Conservation (phyloP, 1,140 invertebrate genomes). For the Drosophila kikkawai region DNA sequence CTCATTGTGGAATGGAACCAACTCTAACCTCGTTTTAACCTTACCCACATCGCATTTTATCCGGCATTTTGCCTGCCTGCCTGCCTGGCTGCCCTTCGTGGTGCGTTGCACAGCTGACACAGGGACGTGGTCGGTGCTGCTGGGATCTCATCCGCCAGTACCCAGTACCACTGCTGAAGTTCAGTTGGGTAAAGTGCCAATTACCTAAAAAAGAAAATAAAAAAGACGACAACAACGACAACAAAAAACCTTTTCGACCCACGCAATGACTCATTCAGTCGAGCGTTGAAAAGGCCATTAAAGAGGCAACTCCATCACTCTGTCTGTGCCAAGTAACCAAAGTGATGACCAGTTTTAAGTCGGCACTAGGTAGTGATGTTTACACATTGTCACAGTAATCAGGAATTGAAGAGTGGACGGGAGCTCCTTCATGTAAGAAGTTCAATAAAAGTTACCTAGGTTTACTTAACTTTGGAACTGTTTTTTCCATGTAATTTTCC, state of each 20-base stretch:
- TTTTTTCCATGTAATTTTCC: not conserved
- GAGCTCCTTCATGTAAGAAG: not conserved
- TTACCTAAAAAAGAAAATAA: slow-evolving; percentile 37
- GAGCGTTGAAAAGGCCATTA: slow-evolving; percentile 55
- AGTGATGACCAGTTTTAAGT: slow-evolving; percentile 20
- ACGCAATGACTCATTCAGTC: slow-evolving; percentile 48
- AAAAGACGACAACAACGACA: not conserved
- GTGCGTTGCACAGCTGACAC: slow-evolving; percentile 55
- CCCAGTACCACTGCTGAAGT: not conserved
- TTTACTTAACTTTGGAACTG: not conserved
- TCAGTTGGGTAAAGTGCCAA: slow-evolving; percentile 41
- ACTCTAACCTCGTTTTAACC: slow-evolving; percentile 37
- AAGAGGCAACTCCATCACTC: slow-evolving; percentile 26
- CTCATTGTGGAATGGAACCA: slow-evolving; percentile 28
- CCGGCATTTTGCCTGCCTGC: slow-evolving; percentile 1
- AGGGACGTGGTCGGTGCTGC: not conserved
- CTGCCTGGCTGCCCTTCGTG: slow-evolving; percentile 51
- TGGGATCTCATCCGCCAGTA: not conserved
- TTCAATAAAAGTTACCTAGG: not conserved
- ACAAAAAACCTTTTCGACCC: slow-evolving; percentile 44
- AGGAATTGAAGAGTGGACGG: not conserved
- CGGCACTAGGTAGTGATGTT: slow-evolving; percentile 20
- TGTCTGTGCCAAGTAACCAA: slow-evolving; percentile 13
- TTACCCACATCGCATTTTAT: slow-evolving; percentile 28
- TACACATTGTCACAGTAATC: slow-evolving; percentile 5